Base-by-base conservation (phyloP, 2,888 invertebrate genomes). In the Atrina japonica region DNA sequence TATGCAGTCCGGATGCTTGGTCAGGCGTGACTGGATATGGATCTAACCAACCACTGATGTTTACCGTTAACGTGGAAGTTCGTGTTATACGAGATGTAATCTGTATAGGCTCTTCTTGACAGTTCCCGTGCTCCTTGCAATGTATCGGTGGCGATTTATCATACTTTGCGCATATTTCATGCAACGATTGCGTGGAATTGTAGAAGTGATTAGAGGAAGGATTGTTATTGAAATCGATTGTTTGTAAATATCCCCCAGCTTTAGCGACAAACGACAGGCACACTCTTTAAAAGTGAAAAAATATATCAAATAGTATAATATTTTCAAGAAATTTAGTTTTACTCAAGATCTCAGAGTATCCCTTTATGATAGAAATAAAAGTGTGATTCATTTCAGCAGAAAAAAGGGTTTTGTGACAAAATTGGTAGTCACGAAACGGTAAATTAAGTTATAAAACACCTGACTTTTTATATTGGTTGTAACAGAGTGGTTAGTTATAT, bases 31-130 rank as follows among this genome's bases (percentile, higher is more conserved):
- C 2, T 14, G 77, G 80, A 35, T 70, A 70, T 1, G 77, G 76
- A 47, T 82, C 82, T 2, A 18, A 16, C 77, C 80, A 82, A 2
- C 77, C 78, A 2, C 40, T 21, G n/a, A 77, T 67, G 1, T 40
- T 18, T 6, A 79, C 70, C 7, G 52, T 47, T 18, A 74, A 53
- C 2, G 50, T 58, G 9, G 52, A 29, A 16, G 56, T 35, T n/a
- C 61, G 60, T n/a, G 76, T 73, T 0, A 76, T 60, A 53, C 74
- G 29, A 0, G 23, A 52, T 14, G 21, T 3, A 29, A 77, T n/a
- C 14, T 56, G 25, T 3, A 79, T 45, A 0, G 78, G 75, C n/a
- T 76, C 78, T 14, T 25, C 27, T 14, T 11, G 7, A 49, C 61
- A 61, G 21, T 27, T 30, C 0, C 18, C 9, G 2, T 11, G 27